phyloP scores from a whole-genome alignment of 2,797 vertebrate genomes.

The Epinephelus awoara region DNA sequence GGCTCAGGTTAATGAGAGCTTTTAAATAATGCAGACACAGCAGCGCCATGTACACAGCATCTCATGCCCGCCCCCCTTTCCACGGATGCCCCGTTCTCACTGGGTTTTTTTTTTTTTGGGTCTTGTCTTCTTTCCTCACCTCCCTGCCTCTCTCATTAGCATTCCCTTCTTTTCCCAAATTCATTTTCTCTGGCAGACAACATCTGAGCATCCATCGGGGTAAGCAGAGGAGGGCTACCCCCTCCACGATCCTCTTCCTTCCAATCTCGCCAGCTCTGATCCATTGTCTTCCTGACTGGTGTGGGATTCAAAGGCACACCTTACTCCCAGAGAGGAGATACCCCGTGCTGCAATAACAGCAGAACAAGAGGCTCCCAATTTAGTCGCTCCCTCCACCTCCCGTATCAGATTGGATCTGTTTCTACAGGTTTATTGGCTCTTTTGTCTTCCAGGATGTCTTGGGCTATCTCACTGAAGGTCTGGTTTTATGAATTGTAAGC shows the following conservation, averaged over 20 bases:
- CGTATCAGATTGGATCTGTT: constrained; percentile 65
- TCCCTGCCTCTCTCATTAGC: constrained; percentile 10
- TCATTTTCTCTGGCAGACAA: constrained; percentile 18
- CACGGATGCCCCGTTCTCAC: not conserved
- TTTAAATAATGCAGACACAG: constrained; percentile 82
- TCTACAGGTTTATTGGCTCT: constrained; percentile 63
- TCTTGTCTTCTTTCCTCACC: not conserved
- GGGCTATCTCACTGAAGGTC: constrained; percentile 34
- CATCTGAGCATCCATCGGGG: constrained; percentile 36
- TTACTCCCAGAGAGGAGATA: constrained; percentile 60
- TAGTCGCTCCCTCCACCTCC: constrained; percentile 10
- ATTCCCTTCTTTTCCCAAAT: constrained; percentile 8
- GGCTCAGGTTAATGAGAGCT: constrained; percentile 79
- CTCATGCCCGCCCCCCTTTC: not conserved
- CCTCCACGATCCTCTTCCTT: not conserved
- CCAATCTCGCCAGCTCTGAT: constrained; percentile 54
- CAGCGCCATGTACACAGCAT: constrained; percentile 33
- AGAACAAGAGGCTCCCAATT: constrained; percentile 55
- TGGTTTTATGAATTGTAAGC: constrained; percentile 55
- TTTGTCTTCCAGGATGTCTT: constrained; percentile 68
- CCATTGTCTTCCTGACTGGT: constrained; percentile 51
- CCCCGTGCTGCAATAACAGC: constrained; percentile 47
- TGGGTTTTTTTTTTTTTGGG: constrained; percentile 12
- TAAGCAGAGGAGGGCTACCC: constrained; percentile 20
- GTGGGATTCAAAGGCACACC: constrained; percentile 52